Evolutionary conservation across 2,113 vertebrate genomes (phyloP).

Genomic region (Mus musculus): GRCm39 chr12:53706501-53707000

Average conservation of each 20-base stretch:
- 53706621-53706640: conserved; percentile 65
- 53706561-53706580: conserved; percentile 66
- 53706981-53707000: background rate
- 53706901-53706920: background rate
- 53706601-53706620: conserved; percentile 73
- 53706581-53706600: conserved; percentile 73
- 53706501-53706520: background rate
- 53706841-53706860: background rate
- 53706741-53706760: background rate
- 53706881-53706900: background rate
- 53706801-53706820: background rate
- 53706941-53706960: background rate
- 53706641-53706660: conserved; percentile 46
- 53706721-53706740: conserved; percentile 67
- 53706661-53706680: conserved; percentile 64
- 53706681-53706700: conserved; percentile 67
- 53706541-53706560: conserved; percentile 53
- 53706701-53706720: conserved; percentile 60
- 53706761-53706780: background rate
- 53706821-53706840: background rate
- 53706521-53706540: background rate
- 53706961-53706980: background rate
- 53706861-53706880: background rate
- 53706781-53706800: background rate
- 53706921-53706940: background rate